Percentiles rank a stretch among this genome's conserved stretches.
phyloP scores from a whole-genome alignment of 2,888 invertebrate species.

The Drosophila nigritarsus region DNA sequence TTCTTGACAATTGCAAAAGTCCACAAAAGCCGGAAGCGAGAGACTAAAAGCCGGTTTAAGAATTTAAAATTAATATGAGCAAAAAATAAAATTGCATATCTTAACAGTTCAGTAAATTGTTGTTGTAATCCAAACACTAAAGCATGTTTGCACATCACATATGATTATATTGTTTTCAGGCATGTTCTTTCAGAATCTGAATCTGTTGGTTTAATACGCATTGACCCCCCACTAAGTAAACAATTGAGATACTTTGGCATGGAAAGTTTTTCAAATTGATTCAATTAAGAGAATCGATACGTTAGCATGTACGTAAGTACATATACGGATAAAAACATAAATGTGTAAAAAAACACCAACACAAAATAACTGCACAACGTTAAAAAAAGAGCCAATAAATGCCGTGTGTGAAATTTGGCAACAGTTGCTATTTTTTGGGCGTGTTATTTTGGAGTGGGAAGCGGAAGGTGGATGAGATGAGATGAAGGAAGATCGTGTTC shows the following conservation, averaged over 20 bases:
- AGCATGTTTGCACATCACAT: neutral
- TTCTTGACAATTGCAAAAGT: slow-evolving; percentile 14
- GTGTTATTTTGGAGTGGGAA: slow-evolving; percentile 18
- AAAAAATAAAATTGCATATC: neutral
- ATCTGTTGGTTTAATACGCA: neutral
- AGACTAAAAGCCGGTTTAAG: slow-evolving; percentile 25
- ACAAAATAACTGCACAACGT: slow-evolving; percentile 19
- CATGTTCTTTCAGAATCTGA: neutral
- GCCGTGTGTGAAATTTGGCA: slow-evolving; percentile 32
- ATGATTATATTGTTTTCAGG: neutral
- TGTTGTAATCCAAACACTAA: neutral
- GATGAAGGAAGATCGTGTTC: slow-evolving; percentile 28
- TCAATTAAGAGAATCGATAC: slow-evolving; percentile 42
- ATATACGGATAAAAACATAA: neutral
- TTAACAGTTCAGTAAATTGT: slow-evolving; percentile 3
- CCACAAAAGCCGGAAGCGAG: slow-evolving; percentile 19
- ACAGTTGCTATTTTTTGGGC: slow-evolving; percentile 12
- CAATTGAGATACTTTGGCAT: slow-evolving; percentile 19
- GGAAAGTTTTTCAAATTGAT: slow-evolving; percentile 52
- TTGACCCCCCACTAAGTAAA: slow-evolving; percentile 28
- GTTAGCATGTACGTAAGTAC: slow-evolving; percentile 1
- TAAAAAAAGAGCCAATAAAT: slow-evolving; percentile 12
- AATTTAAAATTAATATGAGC: slow-evolving; percentile 2
- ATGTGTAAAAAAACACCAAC: slow-evolving; percentile 3
- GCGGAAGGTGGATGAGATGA: slow-evolving; percentile 26